Evolutionary conservation across 2,888 invertebrate genomes (phyloP).

Genomic region (Rotaria sp.): DNA sequence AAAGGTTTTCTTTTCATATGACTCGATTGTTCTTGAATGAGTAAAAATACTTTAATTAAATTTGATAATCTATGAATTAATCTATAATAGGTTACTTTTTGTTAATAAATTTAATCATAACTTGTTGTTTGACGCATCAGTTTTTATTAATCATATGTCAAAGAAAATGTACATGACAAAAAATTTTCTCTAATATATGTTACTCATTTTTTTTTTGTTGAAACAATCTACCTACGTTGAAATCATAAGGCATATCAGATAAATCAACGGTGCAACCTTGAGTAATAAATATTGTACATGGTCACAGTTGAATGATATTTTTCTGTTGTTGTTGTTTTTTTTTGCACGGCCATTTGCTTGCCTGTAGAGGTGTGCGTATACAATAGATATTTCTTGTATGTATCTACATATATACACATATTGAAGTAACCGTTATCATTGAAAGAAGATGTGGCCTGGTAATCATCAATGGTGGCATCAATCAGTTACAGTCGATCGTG

Average conservation of each 20-base stretch:
- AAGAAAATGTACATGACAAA: no score
- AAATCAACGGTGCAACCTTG: background rate
- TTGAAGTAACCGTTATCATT: background rate
- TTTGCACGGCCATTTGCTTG: background rate
- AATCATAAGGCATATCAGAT: background rate
- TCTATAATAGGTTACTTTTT: background rate
- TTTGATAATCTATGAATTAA: background rate
- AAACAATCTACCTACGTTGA: no score
- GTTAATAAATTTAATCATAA: background rate
- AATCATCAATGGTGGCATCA: background rate
- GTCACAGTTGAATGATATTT: conserved; percentile 5
- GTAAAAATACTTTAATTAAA: background rate
- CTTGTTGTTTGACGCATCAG: no score
- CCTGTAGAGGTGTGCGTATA: background rate
- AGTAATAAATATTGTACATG: background rate
- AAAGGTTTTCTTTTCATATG: background rate
- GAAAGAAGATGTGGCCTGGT: background rate
- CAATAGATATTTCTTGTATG: background rate
- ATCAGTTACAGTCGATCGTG: background rate
- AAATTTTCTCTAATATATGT: no score
- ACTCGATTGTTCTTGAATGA: background rate
- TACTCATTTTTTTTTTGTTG: no score
- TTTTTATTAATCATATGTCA: no score
- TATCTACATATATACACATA: background rate
- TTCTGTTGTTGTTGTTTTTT: background rate